Percentiles rank a stretch among this genome's conserved stretches.
Evolutionary conservation across 2,113 vertebrate species (phyloP).

Genomic region (Perccottus glenii): DNA sequence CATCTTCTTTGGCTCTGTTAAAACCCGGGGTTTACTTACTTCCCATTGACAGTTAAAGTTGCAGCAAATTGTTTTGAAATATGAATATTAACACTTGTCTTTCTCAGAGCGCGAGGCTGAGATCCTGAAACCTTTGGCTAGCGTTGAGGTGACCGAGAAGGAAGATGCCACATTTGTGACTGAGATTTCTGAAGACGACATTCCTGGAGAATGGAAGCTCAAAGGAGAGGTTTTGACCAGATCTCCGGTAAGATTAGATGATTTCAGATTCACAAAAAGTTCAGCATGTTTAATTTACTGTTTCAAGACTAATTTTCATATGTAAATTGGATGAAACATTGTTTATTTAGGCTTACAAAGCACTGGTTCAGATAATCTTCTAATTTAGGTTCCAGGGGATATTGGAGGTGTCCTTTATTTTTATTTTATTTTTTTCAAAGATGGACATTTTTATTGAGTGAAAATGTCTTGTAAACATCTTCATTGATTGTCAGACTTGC

Average conservation of each 20-base stretch:
- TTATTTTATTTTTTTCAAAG: too few species aligned
- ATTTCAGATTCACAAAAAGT: not conserved
- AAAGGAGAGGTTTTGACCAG: conserved; percentile 91
- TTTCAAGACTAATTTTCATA: not conserved
- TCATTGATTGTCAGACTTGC: conserved; percentile 81
- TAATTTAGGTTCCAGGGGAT: too few species aligned
- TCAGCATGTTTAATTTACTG: not conserved
- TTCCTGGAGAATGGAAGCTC: conserved; percentile 96
- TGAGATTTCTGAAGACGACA: conserved; percentile 92
- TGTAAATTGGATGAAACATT: too few species aligned
- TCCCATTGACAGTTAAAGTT: too few species aligned
- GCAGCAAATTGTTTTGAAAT: not conserved
- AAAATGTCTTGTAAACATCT: not conserved
- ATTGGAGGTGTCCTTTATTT: too few species aligned
- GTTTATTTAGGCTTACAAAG: too few species aligned
- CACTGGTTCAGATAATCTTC: too few species aligned
- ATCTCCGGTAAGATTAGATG: conserved; percentile 86
- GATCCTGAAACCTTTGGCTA: conserved; percentile 89
- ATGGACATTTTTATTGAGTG: too few species aligned
- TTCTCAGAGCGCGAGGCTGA: conserved; percentile 90
- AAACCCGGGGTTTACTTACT: too few species aligned
- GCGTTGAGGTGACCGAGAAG: conserved; percentile 92
- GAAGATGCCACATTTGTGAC: conserved; percentile 92
- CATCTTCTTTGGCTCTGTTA: not conserved
- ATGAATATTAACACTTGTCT: not conserved